Percentiles rank a stretch among this genome's conserved stretches.
Conservation (phyloP, 2,797 vertebrate genomes). For the Ctenopoma kingsleyae region DNA sequence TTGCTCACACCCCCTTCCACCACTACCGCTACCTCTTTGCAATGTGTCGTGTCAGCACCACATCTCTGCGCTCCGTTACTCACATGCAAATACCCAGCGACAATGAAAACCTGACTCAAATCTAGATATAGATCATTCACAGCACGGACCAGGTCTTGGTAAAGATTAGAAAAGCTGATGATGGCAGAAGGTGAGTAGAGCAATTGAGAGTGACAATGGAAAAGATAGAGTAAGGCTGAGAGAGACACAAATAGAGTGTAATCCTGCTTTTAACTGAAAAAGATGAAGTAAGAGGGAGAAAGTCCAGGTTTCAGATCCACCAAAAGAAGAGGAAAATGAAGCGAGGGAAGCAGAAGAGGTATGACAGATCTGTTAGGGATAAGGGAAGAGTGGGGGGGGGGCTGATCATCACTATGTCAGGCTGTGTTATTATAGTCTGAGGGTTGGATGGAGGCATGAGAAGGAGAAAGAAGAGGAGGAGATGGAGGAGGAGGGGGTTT, state of each 20-base stretch:
- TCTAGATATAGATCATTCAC: slow-evolving; percentile 7
- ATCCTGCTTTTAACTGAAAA: slow-evolving; percentile 58
- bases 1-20: slow-evolving; percentile 58
- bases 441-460: slow-evolving; percentile 70
- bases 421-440: slow-evolving; percentile 77
- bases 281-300: slow-evolving; percentile 31
- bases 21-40: slow-evolving; percentile 48
- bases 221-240: slow-evolving; percentile 21
- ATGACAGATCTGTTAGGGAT: slow-evolving; percentile 73
- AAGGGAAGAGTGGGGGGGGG: slow-evolving; percentile 18
- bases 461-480: slow-evolving; percentile 52
- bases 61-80: slow-evolving; percentile 25
- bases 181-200: slow-evolving; percentile 25
- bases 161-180: slow-evolving; percentile 31
- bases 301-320: slow-evolving; percentile 44
- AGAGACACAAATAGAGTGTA: slow-evolving; percentile 44
- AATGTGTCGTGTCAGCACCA: slow-evolving; percentile 48
- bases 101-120: slow-evolving; percentile 40
- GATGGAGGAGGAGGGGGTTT: slow-evolving; percentile 38
- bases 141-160: not conserved
- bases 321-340: slow-evolving; percentile 39
- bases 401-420: slow-evolving; percentile 68
- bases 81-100: slow-evolving; percentile 13
- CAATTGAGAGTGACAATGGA: slow-evolving; percentile 39
- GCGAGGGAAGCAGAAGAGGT: slow-evolving; percentile 45